These are phyloP conservation scores for Myopa testacea DNA, from an alignment of 2,888 invertebrate species.

Conservation along the genomic window DNA sequence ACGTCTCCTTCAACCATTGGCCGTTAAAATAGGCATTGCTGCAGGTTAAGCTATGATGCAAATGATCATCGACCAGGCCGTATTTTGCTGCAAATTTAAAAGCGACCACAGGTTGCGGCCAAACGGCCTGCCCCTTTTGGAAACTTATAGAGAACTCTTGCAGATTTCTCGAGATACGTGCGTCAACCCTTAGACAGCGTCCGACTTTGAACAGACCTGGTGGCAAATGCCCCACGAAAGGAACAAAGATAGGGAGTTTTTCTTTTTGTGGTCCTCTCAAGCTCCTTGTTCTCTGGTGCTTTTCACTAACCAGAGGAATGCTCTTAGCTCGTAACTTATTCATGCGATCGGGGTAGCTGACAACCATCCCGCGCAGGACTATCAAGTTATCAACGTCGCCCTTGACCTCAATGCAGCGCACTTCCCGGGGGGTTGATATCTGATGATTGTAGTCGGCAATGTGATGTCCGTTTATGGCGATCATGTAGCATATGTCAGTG, in stretches of 20 bases:
- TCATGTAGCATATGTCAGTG: no score
- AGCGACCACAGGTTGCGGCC: conserved; percentile 79
- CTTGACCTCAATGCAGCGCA: no score
- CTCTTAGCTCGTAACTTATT: no score
- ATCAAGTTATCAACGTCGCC: no score
- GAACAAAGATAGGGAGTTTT: neutral
- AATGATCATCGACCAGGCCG: conserved; percentile 69
- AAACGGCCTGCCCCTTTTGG: conserved; percentile 74
- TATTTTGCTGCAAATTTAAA: conserved; percentile 84
- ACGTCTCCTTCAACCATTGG: conserved; percentile 65
- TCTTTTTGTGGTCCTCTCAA: neutral
- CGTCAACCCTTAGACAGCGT: conserved; percentile 65
- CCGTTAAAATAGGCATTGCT: conserved; percentile 76
- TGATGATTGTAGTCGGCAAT: no score
- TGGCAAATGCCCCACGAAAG: neutral
- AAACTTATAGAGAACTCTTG: conserved; percentile 82
- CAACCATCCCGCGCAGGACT: no score
- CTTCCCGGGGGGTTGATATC: no score
- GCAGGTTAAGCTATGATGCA: no score
- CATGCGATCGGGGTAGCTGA: no score
- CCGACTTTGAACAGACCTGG: conserved; percentile 49
- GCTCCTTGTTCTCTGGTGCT: no score
- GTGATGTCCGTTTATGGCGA: no score
- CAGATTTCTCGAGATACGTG: conserved; percentile 77
- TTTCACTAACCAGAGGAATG: no score